Conservation (phyloP, 2,113 vertebrate genomes). For the Hylia prasina region DNA sequence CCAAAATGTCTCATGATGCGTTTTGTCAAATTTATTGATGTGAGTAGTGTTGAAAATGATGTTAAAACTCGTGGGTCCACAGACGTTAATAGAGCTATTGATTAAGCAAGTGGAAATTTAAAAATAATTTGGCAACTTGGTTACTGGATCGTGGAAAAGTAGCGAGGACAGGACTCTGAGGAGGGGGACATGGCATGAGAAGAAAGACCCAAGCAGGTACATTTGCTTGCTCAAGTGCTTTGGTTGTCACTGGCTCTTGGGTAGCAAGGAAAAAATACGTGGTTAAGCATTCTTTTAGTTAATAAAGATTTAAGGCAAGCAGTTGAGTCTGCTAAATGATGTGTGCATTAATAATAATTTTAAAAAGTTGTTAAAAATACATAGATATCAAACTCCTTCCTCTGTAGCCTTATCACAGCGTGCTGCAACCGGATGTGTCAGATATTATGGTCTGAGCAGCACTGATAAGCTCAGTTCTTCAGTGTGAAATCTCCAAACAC, state of each 20-base stretch:
- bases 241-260: background rate
- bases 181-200: background rate
- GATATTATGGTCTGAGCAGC: background rate
- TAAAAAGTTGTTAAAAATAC: background rate
- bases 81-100: background rate
- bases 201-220: background rate
- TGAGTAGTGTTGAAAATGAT: background rate
- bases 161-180: background rate
- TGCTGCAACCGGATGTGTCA: accelerated
- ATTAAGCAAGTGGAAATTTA: background rate
- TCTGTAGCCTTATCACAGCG: background rate
- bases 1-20: background rate
- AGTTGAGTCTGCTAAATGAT: background rate
- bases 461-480: background rate
- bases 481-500: background rate
- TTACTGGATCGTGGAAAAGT: background rate
- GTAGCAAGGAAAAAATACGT: background rate
- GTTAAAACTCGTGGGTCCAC: background rate
- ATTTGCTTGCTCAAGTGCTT: background rate
- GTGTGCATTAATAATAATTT: background rate
- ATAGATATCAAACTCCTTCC: background rate
- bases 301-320: background rate
- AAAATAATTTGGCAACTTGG: background rate
- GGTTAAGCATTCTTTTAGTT: background rate
- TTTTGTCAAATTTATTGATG: background rate